Evolutionary conservation across 2,888 invertebrate genomes (phyloP).

Genomic region (Lasiommata megera): DNA sequence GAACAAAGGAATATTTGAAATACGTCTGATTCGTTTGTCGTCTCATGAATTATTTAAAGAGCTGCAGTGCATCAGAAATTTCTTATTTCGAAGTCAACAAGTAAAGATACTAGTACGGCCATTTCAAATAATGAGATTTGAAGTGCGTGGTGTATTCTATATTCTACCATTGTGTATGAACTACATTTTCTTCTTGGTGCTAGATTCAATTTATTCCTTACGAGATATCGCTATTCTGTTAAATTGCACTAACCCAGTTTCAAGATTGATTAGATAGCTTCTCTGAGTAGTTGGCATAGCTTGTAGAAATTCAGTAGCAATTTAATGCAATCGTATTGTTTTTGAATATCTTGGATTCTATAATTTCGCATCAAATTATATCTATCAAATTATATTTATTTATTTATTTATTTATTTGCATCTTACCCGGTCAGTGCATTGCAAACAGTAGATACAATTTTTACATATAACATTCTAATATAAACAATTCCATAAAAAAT

Average conservation of each 20-base stretch:
- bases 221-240: not conserved
- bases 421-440: no score
- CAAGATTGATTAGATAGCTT: slow-evolving; percentile 9
- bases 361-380: no score
- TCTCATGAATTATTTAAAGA: slow-evolving; percentile 22
- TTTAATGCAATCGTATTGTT: slow-evolving; percentile 2
- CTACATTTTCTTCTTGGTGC: no score
- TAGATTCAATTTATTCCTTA: not conserved
- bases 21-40: slow-evolving; percentile 50
- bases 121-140: not conserved
- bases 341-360: not conserved
- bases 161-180: no score
- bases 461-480: no score
- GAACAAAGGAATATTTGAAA: slow-evolving; percentile 50
- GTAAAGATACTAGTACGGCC: no score
- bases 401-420: no score
- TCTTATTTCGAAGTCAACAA: slow-evolving; percentile 8
- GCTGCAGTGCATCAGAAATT: not conserved
- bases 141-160: not conserved
- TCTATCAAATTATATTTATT: no score
- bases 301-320: not conserved
- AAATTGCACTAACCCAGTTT: slow-evolving; percentile 1
- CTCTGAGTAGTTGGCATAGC: slow-evolving; percentile 2
- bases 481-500: no score
- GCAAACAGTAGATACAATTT: no score